Conservation (phyloP, 2,888 invertebrate genomes). For the Serripes groenlandicus region DNA sequence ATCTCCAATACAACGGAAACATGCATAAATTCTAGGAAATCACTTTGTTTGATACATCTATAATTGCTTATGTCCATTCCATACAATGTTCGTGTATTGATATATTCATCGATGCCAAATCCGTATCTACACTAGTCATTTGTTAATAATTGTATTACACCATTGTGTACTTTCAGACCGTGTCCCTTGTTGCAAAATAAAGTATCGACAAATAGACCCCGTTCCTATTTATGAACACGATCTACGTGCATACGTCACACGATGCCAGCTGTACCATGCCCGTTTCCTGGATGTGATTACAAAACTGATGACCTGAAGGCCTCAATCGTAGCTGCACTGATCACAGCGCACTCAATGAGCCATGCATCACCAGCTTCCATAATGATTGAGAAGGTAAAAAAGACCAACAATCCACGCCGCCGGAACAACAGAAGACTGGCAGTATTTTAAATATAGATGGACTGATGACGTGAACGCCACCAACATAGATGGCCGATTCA, state of each 20-base stretch:
- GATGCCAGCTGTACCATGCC: slow-evolving; percentile 44
- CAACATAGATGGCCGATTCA: slow-evolving; percentile 57
- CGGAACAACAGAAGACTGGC: slow-evolving; percentile 63
- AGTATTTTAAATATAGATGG: slow-evolving; percentile 63
- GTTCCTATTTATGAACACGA: no score
- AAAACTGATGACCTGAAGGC: slow-evolving; percentile 52
- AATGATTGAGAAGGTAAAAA: slow-evolving; percentile 55
- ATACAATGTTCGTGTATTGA: no score
- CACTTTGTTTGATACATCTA: no score
- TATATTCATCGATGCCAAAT: no score
- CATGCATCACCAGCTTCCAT: neutral
- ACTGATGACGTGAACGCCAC: slow-evolving; percentile 67
- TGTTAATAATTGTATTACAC: no score
- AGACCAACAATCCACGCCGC: slow-evolving; percentile 51
- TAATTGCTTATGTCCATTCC: no score
- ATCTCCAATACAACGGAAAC: no score
- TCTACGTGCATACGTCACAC: no score
- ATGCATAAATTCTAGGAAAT: no score
- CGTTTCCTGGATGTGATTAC: slow-evolving; percentile 57
- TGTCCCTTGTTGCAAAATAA: no score
- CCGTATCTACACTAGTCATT: no score
- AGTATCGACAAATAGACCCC: slow-evolving; percentile 15
- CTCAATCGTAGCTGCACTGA: slow-evolving; percentile 54
- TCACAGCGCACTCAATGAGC: slow-evolving; percentile 37
- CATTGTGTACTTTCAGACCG: no score